Percentiles rank a stretch among this genome's conserved stretches.
These are phyloP conservation scores for Philhelius pedissequus DNA, from an alignment of 2,888 invertebrate species.

Conservation along the genomic window DNA sequence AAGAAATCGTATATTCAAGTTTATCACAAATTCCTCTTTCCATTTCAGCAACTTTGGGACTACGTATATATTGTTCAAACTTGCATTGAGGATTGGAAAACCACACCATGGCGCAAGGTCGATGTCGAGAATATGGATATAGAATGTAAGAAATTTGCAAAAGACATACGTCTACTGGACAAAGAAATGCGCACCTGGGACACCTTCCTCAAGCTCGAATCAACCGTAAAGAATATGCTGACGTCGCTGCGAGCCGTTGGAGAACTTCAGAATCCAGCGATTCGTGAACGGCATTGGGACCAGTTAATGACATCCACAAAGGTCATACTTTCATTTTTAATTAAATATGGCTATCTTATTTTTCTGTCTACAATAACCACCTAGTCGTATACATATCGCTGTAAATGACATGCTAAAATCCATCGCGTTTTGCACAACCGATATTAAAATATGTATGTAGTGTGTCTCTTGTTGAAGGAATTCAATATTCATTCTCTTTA, in stretches of 20 bases:
- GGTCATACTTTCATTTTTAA: slow-evolving; percentile 80
- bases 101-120: slow-evolving; percentile 97
- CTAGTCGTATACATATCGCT: slow-evolving; percentile 20
- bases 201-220: slow-evolving; percentile 91
- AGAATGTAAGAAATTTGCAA: slow-evolving; percentile 98
- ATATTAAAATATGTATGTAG: not conserved
- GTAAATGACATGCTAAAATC: slow-evolving; percentile 52
- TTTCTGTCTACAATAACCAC: not conserved
- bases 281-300: slow-evolving; percentile 97
- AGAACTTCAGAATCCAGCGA: slow-evolving; percentile 97
- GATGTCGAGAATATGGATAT: slow-evolving; percentile 99
- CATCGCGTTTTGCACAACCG: slow-evolving; percentile 49
- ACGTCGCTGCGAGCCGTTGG: slow-evolving; percentile 96
- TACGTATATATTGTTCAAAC: slow-evolving; percentile 93
- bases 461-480: slow-evolving; percentile 16
- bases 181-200: slow-evolving; percentile 98
- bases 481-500: not conserved
- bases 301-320: slow-evolving; percentile 97
- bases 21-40: not conserved
- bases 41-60: slow-evolving; percentile 93
- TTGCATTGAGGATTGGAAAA: slow-evolving; percentile 97
- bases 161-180: slow-evolving; percentile 93
- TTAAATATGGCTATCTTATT: not conserved
- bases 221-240: slow-evolving; percentile 96
- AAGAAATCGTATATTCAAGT: not conserved